phyloP scores from a whole-genome alignment of 2,888 invertebrate genomes.

The Tyria jacobaeae region DNA sequence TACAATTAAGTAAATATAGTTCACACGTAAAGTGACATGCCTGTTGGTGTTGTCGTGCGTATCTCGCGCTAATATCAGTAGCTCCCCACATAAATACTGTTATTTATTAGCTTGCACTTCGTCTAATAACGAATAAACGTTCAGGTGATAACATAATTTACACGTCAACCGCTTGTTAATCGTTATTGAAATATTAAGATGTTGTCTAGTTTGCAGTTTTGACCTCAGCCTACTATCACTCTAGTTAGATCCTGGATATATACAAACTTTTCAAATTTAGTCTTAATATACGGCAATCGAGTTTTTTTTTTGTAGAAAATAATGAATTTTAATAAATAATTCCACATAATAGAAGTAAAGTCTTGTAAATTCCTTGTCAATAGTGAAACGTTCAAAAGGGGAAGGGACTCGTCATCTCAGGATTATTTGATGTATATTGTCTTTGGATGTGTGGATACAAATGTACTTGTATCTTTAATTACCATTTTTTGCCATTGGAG shows the following conservation, averaged over 20 bases:
- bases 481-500: too few relatives aligned
- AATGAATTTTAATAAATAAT: too few relatives aligned
- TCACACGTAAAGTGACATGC: slow-evolving; percentile 13
- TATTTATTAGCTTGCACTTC: slow-evolving; percentile 59
- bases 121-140: slow-evolving; percentile 58
- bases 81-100: slow-evolving; percentile 55
- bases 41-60: slow-evolving; percentile 49
- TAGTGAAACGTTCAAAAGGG: too few relatives aligned
- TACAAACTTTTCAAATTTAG: background rate
- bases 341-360: too few relatives aligned
- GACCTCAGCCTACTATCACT: slow-evolving; percentile 6
- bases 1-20: slow-evolving; percentile 21
- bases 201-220: background rate
- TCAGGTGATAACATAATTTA: slow-evolving; percentile 48
- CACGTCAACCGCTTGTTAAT: slow-evolving; percentile 31
- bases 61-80: slow-evolving; percentile 43
- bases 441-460: too few relatives aligned
- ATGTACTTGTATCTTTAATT: too few relatives aligned
- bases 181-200: slow-evolving; percentile 34
- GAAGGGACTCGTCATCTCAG: too few relatives aligned
- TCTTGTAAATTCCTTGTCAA: too few relatives aligned
- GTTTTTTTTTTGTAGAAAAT: too few relatives aligned
- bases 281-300: too few relatives aligned
- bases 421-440: too few relatives aligned
- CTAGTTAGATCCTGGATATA: background rate